Evolutionary conservation across 2,113 vertebrate species (phyloP).

Genomic region (Arothron firmamentum): DNA sequence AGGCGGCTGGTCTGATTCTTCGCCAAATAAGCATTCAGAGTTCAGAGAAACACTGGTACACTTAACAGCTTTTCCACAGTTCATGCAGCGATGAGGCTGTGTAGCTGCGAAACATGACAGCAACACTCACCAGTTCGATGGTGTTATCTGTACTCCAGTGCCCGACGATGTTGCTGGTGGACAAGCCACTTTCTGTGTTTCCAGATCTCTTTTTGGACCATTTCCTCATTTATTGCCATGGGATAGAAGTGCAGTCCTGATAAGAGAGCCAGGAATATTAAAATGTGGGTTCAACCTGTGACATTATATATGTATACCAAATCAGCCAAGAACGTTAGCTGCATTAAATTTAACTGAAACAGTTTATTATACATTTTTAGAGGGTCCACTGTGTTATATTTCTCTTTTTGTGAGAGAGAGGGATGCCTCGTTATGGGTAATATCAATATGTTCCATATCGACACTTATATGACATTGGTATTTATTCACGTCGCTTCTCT

Average conservation of each 20-base stretch:
- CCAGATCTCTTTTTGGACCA: slow-evolving; percentile 48
- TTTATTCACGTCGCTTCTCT: too few relatives aligned
- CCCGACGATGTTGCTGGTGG: slow-evolving; percentile 44
- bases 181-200: slow-evolving; percentile 49
- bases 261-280: neutral
- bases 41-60: slow-evolving; percentile 29
- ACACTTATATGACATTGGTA: too few relatives aligned
- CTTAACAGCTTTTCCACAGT: slow-evolving; percentile 11
- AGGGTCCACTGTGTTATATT: too few relatives aligned
- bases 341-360: neutral
- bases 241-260: slow-evolving; percentile 24
- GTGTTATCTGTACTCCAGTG: slow-evolving; percentile 62
- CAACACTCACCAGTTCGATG: slow-evolving; percentile 39
- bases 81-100: neutral
- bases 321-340: slow-evolving; percentile 1
- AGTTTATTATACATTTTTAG: neutral
- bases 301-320: neutral
- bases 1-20: slow-evolving; percentile 37
- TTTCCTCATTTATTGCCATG: slow-evolving; percentile 28
- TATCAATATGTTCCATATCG: too few relatives aligned
- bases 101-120: neutral
- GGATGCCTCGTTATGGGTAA: too few relatives aligned
- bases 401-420: too few relatives aligned
- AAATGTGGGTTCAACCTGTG: neutral
- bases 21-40: slow-evolving; percentile 24